These are phyloP conservation scores for Latrodectus hesperus DNA, from an alignment of 2,888 invertebrate genomes.

Conservation along the genomic window DNA sequence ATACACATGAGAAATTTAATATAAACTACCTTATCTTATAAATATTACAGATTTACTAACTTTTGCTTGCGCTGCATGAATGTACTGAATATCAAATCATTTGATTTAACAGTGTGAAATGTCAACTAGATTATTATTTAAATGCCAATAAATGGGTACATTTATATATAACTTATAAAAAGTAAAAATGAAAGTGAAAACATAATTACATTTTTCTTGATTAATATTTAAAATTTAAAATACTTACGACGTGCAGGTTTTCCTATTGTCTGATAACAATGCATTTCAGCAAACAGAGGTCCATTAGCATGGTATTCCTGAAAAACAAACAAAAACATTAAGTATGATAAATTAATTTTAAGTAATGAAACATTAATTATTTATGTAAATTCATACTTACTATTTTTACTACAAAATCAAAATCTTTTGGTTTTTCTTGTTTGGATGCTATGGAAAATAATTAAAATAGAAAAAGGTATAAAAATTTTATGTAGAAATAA, in stretches of 20 bases:
- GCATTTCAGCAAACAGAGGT: slow-evolving; percentile 96
- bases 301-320: slow-evolving; percentile 93
- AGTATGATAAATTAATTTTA: not conserved
- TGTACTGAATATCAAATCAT: too few relatives aligned
- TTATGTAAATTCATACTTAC: slow-evolving; percentile 21
- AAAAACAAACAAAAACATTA: not conserved
- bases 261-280: slow-evolving; percentile 92
- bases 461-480: too few relatives aligned
- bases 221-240: not conserved
- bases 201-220: not conserved
- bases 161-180: not conserved
- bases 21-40: too few relatives aligned
- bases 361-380: not conserved
- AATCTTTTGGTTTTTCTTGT: slow-evolving; percentile 25
- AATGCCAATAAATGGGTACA: too few relatives aligned
- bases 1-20: too few relatives aligned
- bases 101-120: too few relatives aligned
- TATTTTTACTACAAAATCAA: slow-evolving; percentile 86
- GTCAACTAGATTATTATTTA: too few relatives aligned
- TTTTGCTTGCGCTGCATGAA: too few relatives aligned
- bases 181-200: not conserved
- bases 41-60: too few relatives aligned
- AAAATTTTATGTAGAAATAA: not conserved
- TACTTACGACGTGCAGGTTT: slow-evolving; percentile 77
- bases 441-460: slow-evolving; percentile 31